Base-by-base conservation (phyloP, 2,113 vertebrate genomes). In the Poicephalus gulielmi region DNA sequence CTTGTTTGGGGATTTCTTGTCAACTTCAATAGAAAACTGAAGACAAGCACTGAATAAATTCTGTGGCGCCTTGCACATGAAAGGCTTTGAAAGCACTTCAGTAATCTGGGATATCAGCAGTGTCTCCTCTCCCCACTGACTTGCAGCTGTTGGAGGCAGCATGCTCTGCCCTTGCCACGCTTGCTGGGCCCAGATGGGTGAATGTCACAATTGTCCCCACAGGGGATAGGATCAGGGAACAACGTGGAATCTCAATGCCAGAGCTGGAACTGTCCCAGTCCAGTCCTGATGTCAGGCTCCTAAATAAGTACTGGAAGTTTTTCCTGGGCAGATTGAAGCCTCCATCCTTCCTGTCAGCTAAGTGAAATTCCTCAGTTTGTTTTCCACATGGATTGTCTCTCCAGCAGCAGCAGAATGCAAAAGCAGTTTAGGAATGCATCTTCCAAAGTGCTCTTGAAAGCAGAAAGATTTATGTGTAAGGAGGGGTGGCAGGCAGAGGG, bases 1-100 rank as follows among this genome's bases (percentile, higher is more conserved):
- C 60, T 90, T 83, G 66, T 93, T 92, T 83, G 52, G 90, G 86
- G 88, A 92, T 97, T 96, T 94, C 90, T 95, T 96, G 96, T 96
- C 94, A 84, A 83, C 95, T 93, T 96, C 92, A 93, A 86, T 93
- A 94, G 92, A 79, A 88, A 70, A 66, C 67, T 19, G 69, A 76
- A 95, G 86, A 84, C 80, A 97, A 92, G 80, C 22, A 33, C 88
- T 90, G 95, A 95, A 93, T 93, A 89, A 96, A 94, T 95, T 95
- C 83, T 5, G 46, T 75, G 91, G 76, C 0, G 49, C 80, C 88
- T 93, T 41, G 39, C 78, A 71, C 73, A 88, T 77, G 86, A 96
- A 95, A 95, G 85, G 83, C 83, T 92, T 86, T 92, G 85, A 82
- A 92, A 93, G 66, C 88, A 66, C 92, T 81, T 94, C 90, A 82